Base-by-base conservation (phyloP, 2,113 vertebrate genomes). In the Nothoprocta perdicaria region DNA sequence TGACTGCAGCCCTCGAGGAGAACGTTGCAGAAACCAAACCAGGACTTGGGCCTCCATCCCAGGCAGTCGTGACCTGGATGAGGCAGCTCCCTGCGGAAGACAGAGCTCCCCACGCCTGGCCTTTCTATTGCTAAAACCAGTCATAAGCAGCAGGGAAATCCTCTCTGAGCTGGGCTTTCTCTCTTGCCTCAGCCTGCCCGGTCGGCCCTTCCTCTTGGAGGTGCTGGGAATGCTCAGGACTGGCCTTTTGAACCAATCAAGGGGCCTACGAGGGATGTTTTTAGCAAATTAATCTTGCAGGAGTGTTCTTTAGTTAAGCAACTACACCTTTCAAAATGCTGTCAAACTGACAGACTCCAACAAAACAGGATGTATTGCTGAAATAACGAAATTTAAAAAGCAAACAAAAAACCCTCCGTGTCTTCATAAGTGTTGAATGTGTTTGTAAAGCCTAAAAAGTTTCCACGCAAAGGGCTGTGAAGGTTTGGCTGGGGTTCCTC, bases 401-500 rank as follows among this genome's bases (percentile, higher is more conserved):
- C 22, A 48, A 46, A 19, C 18, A 19, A 21, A 22, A 48, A 48
- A 4, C 46, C 48, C 12, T 52, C 80, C 26, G 78, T 6, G 21
- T 69, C 88, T 80, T 88, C 27, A 1, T 93, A 78, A 91, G 76
- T 82, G 90, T 88, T 48, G 48, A 48, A 48, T 22, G 48, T 10
- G 48, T 48, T 22, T 48, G 21, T 21, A 48, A 48, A 48, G 48
- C 48, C 48, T 48, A 10, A 48, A 48, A 48, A 11, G 48, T 48
- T 48, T 21, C 48, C 48, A 19, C 9, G 17, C 45, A 48, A 22
- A 84, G 60, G 43, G 63, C 86, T 50, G 33, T 83, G 61, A 77
- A 86, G 72, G 43, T 82, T 94, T 94, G 86, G 29, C 84, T 95
- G 57, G 68, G 50, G 71, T 95, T 94, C 77, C 80, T 53, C 21